Base-by-base conservation (phyloP, 2,113 vertebrate species). In the Anoplopoma fimbria region DNA sequence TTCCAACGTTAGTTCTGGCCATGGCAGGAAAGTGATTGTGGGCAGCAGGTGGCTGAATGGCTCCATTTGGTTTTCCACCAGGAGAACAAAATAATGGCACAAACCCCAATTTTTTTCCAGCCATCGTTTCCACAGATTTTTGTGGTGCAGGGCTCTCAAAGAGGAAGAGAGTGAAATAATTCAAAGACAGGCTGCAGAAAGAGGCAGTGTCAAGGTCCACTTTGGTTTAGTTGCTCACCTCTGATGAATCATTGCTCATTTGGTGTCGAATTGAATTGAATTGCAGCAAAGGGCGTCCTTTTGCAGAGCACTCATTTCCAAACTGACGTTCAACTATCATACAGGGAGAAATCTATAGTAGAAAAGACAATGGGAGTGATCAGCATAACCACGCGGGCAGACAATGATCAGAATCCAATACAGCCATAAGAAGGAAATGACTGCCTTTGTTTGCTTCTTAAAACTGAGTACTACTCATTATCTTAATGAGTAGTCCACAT, bases 31-130 rank as follows among this genome's bases (percentile, higher is more conserved):
- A 67, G 19, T 29, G 31, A 9, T 19, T 42, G 51, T 4, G 19
- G 84, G 72, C 87, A 38, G 85, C 88, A 82, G 83, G 83, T 84
- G 87, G 81, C 40, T 58, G n/a, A 75, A 19, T 7, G 77, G 63
- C 53, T 86, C 65, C 58, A 73, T 81, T 42, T 79, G 36, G 15
- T 84, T 73, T 84, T 51, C 86, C 85, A 89, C 83, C 85, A 21
- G 12, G 6, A 86, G 69, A 86, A 72, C 33, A 69, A 49, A 49
- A 55, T 51, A 83, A 79, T 6, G 29, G 70, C 63, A 42, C 27
- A 76, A 60, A 75, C 64, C n/a, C 21, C 62, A 21, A 69, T 34
- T 29, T 42, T 31, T 77, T 79, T 72, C 62, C 60, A 60, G 36
- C 2, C 51, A 71, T 19, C 53, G 2, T 69, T 45, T 75, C 57